Conservation (phyloP, 2,797 vertebrate species). For the Siniperca scherzeri region DNA sequence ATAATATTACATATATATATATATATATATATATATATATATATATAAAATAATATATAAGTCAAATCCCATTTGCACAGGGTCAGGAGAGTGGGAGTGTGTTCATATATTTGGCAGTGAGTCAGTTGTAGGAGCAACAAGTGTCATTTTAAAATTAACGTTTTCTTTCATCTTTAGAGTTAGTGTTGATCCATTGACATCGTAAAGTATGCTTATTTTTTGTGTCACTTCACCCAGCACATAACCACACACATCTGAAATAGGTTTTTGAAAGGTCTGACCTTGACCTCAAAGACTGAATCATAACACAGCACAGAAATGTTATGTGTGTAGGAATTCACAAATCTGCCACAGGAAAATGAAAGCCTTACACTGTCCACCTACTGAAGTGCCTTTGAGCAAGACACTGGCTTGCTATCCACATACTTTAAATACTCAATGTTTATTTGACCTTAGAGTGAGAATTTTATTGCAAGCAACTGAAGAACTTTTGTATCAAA, state of each 20-base stretch:
- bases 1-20: conserved; percentile 32
- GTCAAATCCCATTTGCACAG: conserved; percentile 48
- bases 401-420: too few species aligned
- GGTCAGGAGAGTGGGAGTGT: conserved; percentile 63
- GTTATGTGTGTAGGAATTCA: neutral
- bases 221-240: neutral
- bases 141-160: conserved; percentile 13
- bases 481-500: neutral
- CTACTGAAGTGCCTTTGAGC: neutral
- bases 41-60: conserved; percentile 37
- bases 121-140: conserved; percentile 23
- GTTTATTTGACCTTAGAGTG: neutral
- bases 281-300: conserved; percentile 8
- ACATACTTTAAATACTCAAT: neutral
- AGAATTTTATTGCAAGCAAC: neutral
- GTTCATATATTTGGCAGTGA: conserved; percentile 31
- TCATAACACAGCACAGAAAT: neutral
- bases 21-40: conserved; percentile 21
- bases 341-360: too few species aligned
- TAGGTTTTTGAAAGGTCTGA: neutral
- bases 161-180: conserved; percentile 12
- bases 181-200: neutral
- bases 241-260: neutral
- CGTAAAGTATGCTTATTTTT: neutral
- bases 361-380: too few species aligned